Conservation (phyloP, 1,140 invertebrate genomes). For the Nasonia vitripennis region DNA sequence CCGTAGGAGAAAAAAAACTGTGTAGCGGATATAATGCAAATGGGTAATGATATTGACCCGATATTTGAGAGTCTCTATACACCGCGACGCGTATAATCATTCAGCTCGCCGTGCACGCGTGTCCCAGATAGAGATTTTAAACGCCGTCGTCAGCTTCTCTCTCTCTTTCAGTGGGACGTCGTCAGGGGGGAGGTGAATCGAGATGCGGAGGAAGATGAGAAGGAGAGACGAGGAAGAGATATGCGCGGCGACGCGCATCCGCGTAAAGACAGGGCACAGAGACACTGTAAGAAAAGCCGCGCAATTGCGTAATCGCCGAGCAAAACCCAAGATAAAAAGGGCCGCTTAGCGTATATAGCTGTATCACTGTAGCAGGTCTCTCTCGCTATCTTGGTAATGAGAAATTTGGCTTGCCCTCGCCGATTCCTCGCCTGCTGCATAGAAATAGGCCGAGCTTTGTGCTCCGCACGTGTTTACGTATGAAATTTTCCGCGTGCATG, state of each 20-base stretch:
- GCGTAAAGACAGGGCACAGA: neutral
- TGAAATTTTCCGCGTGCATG: neutral
- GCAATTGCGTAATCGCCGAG: slow-evolving; percentile 28
- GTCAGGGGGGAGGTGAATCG: slow-evolving; percentile 46
- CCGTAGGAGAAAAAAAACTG: neutral
- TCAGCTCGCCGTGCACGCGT: slow-evolving; percentile 10
- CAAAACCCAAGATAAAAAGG: slow-evolving; percentile 39
- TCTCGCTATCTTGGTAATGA: neutral
- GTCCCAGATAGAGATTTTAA: slow-evolving; percentile 56
- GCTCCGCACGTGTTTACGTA: neutral
- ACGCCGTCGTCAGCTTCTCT: slow-evolving; percentile 49
- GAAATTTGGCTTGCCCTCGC: neutral
- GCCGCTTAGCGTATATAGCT: too few relatives aligned
- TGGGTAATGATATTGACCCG: slow-evolving; percentile 32
- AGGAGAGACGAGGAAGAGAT: slow-evolving; percentile 42
- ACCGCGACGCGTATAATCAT: slow-evolving; percentile 50
- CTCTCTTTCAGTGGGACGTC: slow-evolving; percentile 47
- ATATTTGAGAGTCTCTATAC: slow-evolving; percentile 39
- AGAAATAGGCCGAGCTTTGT: neutral
- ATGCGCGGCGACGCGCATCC: neutral
- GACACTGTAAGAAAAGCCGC: neutral
- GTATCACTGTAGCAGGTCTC: too few relatives aligned
- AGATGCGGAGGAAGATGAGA: slow-evolving; percentile 53
- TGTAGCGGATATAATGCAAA: neutral
- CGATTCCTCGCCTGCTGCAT: neutral